phyloP scores from a whole-genome alignment of 2,113 vertebrate species.

The Thermophis baileyi region DNA sequence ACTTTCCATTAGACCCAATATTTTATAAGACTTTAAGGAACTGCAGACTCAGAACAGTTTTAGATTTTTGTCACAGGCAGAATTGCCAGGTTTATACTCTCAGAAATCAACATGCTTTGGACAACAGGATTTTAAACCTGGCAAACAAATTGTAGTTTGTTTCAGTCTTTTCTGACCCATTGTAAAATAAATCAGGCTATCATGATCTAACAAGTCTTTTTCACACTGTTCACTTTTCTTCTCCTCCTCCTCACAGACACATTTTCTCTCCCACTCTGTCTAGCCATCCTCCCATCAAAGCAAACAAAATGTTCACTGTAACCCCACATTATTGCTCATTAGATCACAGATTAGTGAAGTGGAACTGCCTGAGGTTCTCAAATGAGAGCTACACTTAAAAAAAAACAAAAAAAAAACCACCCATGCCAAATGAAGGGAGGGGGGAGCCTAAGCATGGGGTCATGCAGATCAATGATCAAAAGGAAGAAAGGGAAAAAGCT shows the following conservation, averaged over 20 bases:
- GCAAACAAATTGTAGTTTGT: conserved; percentile 68
- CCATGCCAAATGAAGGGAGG: conserved; percentile 87
- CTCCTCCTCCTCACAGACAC: conserved; percentile 65
- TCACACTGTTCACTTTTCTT: conserved; percentile 69
- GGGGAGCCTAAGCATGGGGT: conserved; percentile 76
- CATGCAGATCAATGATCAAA: conserved; percentile 95
- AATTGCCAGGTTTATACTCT: conserved; percentile 51
- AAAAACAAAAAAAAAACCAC: conserved; percentile 55
- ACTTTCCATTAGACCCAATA: conserved; percentile 50
- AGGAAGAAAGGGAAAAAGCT: conserved; percentile 58
- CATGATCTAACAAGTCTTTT: conserved; percentile 74
- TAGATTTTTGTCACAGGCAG: conserved; percentile 24
- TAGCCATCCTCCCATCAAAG: conserved; percentile 70
- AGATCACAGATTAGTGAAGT: conserved; percentile 81
- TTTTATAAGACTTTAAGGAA: conserved; percentile 33
- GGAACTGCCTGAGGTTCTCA: conserved; percentile 77
- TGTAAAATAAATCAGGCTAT: conserved; percentile 78
- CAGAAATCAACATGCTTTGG: conserved; percentile 61
- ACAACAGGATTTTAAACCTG: conserved; percentile 67
- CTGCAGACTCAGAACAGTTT: conserved; percentile 24
- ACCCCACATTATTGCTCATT: conserved; percentile 76
- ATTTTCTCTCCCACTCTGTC: conserved; percentile 69
- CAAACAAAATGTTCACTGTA: conserved; percentile 76
- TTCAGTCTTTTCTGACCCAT: conserved; percentile 71
- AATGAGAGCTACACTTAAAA: conserved; percentile 82